Evolutionary conservation across 92 coral and sea anemone genomes (phyloP).

Genomic region (Parazoanthus swiftii): DNA sequence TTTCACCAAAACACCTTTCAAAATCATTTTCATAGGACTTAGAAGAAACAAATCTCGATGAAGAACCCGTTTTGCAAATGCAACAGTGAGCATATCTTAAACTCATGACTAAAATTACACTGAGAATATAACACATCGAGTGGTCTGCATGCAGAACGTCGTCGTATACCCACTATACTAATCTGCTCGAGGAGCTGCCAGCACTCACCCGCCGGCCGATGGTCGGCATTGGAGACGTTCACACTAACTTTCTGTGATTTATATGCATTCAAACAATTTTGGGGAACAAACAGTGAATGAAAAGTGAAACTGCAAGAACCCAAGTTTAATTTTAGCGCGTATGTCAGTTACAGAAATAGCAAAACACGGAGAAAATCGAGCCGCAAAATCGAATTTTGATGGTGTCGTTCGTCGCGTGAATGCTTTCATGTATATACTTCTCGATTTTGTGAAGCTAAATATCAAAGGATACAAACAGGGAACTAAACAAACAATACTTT

Average conservation of each 20-base stretch:
- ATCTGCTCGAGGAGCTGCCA: not conserved
- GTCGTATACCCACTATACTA: not conserved
- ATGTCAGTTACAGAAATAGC: not conserved
- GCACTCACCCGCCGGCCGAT: not conserved
- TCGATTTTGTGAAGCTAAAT: not conserved
- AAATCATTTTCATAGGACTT: not conserved
- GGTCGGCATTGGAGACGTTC: conserved; percentile 6
- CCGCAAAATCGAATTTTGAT: not conserved
- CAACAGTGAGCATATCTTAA: not conserved
- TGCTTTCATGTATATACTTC: not conserved
- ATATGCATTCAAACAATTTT: not conserved
- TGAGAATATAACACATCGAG: not conserved
- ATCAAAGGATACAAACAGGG: not conserved
- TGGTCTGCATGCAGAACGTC: not conserved
- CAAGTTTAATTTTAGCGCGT: not conserved
- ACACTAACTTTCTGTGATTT: not conserved
- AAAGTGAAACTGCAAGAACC: conserved; percentile 2
- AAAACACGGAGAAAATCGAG: not conserved
- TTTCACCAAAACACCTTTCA: not conserved
- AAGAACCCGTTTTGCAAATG: conserved; percentile 8
- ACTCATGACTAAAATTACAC: not conserved
- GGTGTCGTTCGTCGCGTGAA: not conserved
- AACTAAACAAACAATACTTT: not conserved
- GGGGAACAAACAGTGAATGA: not conserved
- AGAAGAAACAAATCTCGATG: conserved; percentile 19